Conservation (phyloP, 2,888 invertebrate species). For the Heliothis peltigera region DNA sequence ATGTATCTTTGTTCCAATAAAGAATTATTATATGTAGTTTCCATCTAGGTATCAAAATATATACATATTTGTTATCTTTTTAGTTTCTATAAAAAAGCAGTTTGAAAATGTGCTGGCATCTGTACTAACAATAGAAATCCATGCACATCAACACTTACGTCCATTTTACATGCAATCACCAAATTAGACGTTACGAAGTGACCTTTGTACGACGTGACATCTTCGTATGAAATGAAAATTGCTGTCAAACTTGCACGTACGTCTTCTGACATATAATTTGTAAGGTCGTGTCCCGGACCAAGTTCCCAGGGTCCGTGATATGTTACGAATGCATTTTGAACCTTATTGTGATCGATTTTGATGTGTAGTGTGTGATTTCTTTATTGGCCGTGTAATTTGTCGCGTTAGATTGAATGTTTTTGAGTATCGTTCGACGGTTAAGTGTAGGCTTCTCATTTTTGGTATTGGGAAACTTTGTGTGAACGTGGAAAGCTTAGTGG, state of each 20-base stretch:
- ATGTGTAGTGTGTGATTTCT: conserved; percentile 62
- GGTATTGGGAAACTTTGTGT: neutral
- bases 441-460: conserved; percentile 15
- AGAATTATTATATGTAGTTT: no score
- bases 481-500: neutral
- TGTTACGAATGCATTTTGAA: conserved; percentile 52
- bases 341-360: conserved; percentile 45
- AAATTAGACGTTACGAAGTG: conserved; percentile 68
- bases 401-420: conserved; percentile 43
- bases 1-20: no score
- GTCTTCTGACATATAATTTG: conserved; percentile 79
- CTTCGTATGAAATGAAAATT: conserved; percentile 64
- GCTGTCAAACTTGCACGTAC: conserved; percentile 74
- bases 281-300: conserved; percentile 66
- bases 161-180: conserved; percentile 60
- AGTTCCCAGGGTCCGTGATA: conserved; percentile 68
- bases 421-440: conserved; percentile 8
- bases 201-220: conserved; percentile 68
- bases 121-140: conserved; percentile 42
- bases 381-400: conserved; percentile 57
- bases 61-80: no score
- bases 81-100: no score
- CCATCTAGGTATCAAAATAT: no score
- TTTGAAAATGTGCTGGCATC: no score
- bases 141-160: conserved; percentile 38